These are phyloP conservation scores for Lepeophtheirus salmonis DNA, from an alignment of 1,140 invertebrate species.

Conservation along the genomic window DNA sequence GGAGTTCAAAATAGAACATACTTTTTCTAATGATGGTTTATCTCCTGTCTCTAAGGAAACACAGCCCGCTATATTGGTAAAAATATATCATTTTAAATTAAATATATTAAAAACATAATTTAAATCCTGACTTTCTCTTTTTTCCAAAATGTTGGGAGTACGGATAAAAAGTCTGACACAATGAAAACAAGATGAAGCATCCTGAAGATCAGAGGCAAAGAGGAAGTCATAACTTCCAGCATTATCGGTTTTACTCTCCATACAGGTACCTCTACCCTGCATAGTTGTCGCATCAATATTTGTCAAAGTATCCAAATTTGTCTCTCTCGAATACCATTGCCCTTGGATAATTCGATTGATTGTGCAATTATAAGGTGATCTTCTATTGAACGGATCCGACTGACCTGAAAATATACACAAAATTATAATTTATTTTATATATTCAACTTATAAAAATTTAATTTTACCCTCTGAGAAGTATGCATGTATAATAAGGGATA, in stretches of 20 bases:
- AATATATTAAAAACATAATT: neutral
- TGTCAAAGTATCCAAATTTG: conserved; percentile 57
- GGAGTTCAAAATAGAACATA: conserved; percentile 48
- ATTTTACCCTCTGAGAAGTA: no score
- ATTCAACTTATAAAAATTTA: no score
- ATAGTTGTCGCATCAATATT: conserved; percentile 56
- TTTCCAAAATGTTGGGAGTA: conserved; percentile 73
- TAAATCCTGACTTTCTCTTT: conserved; percentile 49
- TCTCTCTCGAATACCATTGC: conserved; percentile 34
- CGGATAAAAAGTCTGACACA: conserved; percentile 65
- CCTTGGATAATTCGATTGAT: conserved; percentile 14
- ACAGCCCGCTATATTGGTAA: conserved; percentile 49
- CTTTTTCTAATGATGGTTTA: conserved; percentile 48
- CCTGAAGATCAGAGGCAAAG: conserved; percentile 3
- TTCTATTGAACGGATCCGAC: conserved; percentile 1
- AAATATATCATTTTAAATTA: conserved; percentile 20
- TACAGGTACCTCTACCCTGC: conserved; percentile 47
- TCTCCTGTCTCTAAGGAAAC: conserved; percentile 40
- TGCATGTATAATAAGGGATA: no score
- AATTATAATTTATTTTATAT: no score
- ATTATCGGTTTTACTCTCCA: conserved; percentile 45
- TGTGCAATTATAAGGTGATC: conserved; percentile 12
- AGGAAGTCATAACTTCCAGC: conserved; percentile 40
- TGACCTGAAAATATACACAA: no score
- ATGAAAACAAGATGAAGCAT: conserved; percentile 42